These are phyloP conservation scores for Alectura lathami DNA, from an alignment of 2,113 vertebrate species.

Conservation along the genomic window DNA sequence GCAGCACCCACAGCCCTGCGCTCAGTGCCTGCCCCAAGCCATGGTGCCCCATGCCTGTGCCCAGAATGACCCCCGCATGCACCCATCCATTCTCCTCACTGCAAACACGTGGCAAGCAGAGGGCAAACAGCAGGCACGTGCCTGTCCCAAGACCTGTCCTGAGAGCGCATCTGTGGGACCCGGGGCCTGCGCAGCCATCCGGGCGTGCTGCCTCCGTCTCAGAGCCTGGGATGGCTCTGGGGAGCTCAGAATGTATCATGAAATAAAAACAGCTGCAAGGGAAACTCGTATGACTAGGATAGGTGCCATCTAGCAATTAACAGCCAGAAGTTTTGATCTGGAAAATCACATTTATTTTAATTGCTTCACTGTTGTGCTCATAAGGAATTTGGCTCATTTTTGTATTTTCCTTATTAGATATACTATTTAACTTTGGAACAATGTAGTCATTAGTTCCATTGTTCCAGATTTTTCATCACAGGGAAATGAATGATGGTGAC, in stretches of 20 bases:
- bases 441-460: slow-evolving; percentile 63
- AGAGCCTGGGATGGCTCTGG: slow-evolving; percentile 65
- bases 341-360: slow-evolving; percentile 82
- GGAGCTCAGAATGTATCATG: slow-evolving; percentile 58
- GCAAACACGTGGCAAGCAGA: slow-evolving; percentile 59
- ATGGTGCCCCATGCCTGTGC: no score
- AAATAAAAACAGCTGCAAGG: slow-evolving; percentile 82
- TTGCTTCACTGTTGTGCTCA: slow-evolving; percentile 66
- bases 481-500: slow-evolving; percentile 45
- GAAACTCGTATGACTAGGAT: slow-evolving; percentile 70
- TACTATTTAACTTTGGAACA: slow-evolving; percentile 67
- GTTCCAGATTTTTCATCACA: slow-evolving; percentile 58
- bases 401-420: slow-evolving; percentile 67
- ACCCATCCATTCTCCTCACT: slow-evolving; percentile 58
- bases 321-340: slow-evolving; percentile 68
- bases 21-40: no score
- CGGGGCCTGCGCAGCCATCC: not conserved
- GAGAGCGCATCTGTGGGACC: not conserved
- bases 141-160: slow-evolving; percentile 24
- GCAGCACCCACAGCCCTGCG: no score
- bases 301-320: slow-evolving; percentile 71
- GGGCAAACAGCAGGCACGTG: slow-evolving; percentile 15
- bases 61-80: no score
- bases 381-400: slow-evolving; percentile 58
- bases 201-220: slow-evolving; percentile 53